Base-by-base conservation (phyloP, 30 jellyfish, hydroid and myxozoan genomes). In the Sanderia malayensis region DNA sequence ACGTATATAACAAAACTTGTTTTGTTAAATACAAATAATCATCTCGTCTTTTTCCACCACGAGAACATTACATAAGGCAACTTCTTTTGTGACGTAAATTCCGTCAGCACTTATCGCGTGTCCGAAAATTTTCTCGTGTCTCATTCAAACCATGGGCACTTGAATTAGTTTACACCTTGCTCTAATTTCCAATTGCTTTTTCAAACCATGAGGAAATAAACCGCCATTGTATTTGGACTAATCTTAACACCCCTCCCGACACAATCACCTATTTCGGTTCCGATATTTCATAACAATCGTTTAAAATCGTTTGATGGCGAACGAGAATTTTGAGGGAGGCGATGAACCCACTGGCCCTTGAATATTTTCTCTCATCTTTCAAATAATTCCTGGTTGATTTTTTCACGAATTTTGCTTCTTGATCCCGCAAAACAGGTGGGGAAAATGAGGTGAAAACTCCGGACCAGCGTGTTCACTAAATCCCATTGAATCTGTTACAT, bases 391-490 rank as follows among this genome's bases (percentile, higher is more conserved):
- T 37, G 52, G 52, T 13, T 37, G 13, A 37, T 4, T 37, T 37
- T 37, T 37, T 37, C 52, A 4, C 52, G 13, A 4, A 37, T 37
- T 18, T 19, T 19, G 27, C 64, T 49, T 49, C 25, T n/a, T 49
- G 64, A 18, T 49, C 11, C 64, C 55, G 55, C 55, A 41, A 34
- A 19, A 74, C 86, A 74, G 78, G 86, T 74, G 77, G 86, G 45
- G 45, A 61, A 58, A 53, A 70, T 44, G 86, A 59, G 78, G 77
- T 44, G 67, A 55, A 44, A 29, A 71, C 65, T 17, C 23, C n/a
- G 44, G 0, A 61, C 28, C 23, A 71, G 77, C 77, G 74, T 44
- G 77, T 21, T 44, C 77, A 74, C 58, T 55, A 58, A n/a, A 44
- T 27, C 41, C 70, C 24, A 74, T 74, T 74, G 77, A 74, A 33